These are phyloP conservation scores for Holothuria glaberrima DNA, from an alignment of 35 echinoderm and acorn worm species.

Conservation along the genomic window DNA sequence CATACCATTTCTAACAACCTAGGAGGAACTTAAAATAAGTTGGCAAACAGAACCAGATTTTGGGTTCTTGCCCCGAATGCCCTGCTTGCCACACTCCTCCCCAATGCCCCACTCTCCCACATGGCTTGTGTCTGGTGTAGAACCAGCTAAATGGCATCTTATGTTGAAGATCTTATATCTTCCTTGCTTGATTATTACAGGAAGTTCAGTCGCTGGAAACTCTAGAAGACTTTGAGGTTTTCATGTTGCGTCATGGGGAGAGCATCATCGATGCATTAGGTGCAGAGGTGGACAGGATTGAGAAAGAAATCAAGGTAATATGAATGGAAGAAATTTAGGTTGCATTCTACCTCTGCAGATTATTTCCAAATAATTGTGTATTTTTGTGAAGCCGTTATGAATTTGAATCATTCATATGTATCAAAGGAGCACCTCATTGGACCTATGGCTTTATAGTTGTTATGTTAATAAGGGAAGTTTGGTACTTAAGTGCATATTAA, in stretches of 20 bases:
- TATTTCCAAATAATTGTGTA: not conserved
- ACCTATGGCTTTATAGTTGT: no score
- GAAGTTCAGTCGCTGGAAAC: conserved; percentile 71
- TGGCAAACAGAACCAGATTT: no score
- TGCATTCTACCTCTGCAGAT: not conserved
- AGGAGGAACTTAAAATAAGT: no score
- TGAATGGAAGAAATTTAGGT: not conserved
- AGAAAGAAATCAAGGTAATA: conserved; percentile 90
- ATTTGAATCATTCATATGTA: not conserved
- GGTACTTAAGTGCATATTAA: not conserved
- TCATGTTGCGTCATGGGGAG: conserved; percentile 94
- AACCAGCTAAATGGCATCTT: no score
- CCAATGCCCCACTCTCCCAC: no score
- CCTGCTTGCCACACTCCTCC: no score
- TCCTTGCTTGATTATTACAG: conserved; percentile 8
- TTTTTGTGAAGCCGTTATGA: not conserved
- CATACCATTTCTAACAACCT: no score
- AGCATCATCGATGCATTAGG: conserved; percentile 85
- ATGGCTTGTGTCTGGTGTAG: no score
- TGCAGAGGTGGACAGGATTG: conserved; percentile 90
- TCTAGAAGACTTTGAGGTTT: conserved; percentile 81
- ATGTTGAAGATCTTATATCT: no score
- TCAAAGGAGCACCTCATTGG: not conserved
- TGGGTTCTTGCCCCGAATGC: no score
- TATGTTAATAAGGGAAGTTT: not conserved